Conservation (phyloP, 2,888 invertebrate genomes). For the Synergus laeviventris region DNA sequence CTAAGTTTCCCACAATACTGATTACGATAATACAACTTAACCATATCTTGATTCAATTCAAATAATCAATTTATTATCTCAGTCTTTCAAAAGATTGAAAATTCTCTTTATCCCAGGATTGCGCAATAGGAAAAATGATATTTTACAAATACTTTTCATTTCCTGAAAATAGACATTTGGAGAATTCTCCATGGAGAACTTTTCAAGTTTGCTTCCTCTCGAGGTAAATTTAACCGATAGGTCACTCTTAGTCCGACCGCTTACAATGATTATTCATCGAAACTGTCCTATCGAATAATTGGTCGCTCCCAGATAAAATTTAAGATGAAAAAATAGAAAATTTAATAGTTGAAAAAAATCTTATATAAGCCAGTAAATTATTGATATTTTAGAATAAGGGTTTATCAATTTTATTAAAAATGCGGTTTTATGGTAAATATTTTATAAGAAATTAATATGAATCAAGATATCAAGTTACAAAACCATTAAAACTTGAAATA, state of each 20-base stretch:
- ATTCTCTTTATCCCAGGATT: not conserved
- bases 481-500: not conserved
- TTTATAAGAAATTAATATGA: no score
- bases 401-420: no score
- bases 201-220: not conserved
- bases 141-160: no score
- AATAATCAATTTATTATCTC: not conserved
- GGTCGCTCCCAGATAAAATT: not conserved
- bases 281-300: not conserved
- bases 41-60: not conserved
- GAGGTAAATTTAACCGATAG: not conserved
- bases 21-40: constrained; percentile 6
- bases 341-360: not conserved
- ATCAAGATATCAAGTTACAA: not conserved
- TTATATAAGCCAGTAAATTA: not conserved
- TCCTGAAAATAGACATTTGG: not conserved
- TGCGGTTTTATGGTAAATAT: no score
- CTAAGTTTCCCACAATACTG: constrained; percentile 37
- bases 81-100: not conserved
- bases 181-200: not conserved
- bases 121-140: no score
- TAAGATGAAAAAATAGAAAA: not conserved
- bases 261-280: no score
- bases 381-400: not conserved
- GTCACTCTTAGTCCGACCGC: no score